Conservation (phyloP, 1,140 invertebrate genomes). For the Dendroctonus ponderosae region DNA sequence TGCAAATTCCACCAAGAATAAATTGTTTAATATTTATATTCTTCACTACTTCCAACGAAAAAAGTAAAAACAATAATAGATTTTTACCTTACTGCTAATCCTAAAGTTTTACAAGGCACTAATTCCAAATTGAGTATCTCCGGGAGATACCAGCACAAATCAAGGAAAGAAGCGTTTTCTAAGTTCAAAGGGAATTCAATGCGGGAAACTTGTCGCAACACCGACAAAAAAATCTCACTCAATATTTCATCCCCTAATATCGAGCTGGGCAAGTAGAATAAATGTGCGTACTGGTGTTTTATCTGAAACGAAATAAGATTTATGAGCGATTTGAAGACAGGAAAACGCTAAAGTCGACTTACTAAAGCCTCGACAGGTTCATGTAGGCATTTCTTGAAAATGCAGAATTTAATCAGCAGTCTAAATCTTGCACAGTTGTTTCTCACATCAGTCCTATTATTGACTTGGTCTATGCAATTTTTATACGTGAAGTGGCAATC, state of each 20-base stretch:
- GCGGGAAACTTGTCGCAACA: slow-evolving; percentile 56
- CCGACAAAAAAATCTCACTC: slow-evolving; percentile 59
- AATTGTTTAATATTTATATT: background rate
- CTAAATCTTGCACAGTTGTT: slow-evolving; percentile 56
- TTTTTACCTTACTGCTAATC: slow-evolving; percentile 57
- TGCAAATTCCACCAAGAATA: too few species aligned
- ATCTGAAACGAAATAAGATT: slow-evolving; percentile 23
- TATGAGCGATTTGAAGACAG: background rate
- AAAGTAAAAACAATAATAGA: background rate
- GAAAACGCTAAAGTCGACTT: slow-evolving; percentile 27
- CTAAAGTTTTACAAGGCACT: slow-evolving; percentile 58
- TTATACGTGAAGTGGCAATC: slow-evolving; percentile 48
- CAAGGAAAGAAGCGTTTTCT: slow-evolving; percentile 57
- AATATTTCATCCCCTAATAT: slow-evolving; percentile 58
- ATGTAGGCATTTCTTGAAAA: slow-evolving; percentile 58
- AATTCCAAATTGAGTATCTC: slow-evolving; percentile 53
- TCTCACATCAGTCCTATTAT: slow-evolving; percentile 51
- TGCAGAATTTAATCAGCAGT: slow-evolving; percentile 57
- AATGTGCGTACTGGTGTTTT: slow-evolving; percentile 20
- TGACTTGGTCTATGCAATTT: slow-evolving; percentile 52
- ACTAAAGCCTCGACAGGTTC: slow-evolving; percentile 57
- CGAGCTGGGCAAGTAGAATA: slow-evolving; percentile 38
- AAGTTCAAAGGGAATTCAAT: slow-evolving; percentile 58
- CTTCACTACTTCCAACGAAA: background rate
- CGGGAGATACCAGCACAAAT: slow-evolving; percentile 59